These are phyloP conservation scores for Melinaea menophilus DNA, from an alignment of 2,888 invertebrate genomes.

Conservation along the genomic window DNA sequence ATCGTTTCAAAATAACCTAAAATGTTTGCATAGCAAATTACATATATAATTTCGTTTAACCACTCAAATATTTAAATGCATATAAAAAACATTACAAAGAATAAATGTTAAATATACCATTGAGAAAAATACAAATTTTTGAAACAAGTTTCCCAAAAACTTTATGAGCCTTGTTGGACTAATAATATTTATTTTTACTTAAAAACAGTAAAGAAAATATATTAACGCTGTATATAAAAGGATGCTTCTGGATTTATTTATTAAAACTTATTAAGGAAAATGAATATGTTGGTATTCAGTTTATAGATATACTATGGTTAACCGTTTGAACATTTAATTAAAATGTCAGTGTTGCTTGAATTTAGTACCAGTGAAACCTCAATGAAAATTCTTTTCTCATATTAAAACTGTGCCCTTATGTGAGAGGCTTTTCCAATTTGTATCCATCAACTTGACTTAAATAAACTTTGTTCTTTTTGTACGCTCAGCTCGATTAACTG, in stretches of 20 bases:
- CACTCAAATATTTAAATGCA: background rate
- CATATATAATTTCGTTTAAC: background rate
- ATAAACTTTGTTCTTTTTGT: slow-evolving; percentile 26
- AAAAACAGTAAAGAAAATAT: no score
- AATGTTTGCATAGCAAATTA: background rate
- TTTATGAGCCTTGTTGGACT: no score
- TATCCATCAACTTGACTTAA: slow-evolving; percentile 36
- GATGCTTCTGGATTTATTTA: no score
- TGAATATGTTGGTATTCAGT: no score
- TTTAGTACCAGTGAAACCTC: slow-evolving; percentile 17
- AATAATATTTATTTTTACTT: no score
- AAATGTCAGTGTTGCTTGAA: slow-evolving; percentile 40
- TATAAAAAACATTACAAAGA: no score
- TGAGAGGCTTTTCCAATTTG: slow-evolving; percentile 32
- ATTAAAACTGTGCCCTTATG: slow-evolving; percentile 24
- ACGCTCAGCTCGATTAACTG: slow-evolving; percentile 21
- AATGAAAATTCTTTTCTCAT: slow-evolving; percentile 24
- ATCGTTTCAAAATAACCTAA: background rate
- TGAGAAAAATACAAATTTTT: no score
- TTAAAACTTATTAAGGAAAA: no score
- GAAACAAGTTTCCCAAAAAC: no score
- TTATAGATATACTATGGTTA: no score
- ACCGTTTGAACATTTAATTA: slow-evolving; percentile 37
- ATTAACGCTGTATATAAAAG: no score
- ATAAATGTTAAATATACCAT: no score